Evolutionary conservation across 1,140 invertebrate genomes (phyloP).

Genomic region (Pissodes strobi): DNA sequence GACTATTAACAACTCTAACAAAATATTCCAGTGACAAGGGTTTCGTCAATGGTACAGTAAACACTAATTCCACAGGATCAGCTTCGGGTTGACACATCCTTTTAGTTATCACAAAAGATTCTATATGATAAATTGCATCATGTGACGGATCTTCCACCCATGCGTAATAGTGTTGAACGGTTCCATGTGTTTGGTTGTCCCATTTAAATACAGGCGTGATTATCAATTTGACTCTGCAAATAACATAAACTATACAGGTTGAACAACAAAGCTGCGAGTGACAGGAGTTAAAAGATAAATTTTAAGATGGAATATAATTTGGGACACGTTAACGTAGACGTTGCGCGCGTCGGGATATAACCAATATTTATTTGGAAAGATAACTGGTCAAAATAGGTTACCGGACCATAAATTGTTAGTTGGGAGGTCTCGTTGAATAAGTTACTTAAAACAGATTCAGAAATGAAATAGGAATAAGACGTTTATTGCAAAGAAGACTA

Average conservation of each 20-base stretch:
- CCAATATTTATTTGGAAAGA: no score
- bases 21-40: constrained; percentile 92
- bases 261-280: no score
- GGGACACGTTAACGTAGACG: no score
- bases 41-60: constrained; percentile 94
- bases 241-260: background rate
- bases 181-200: constrained; percentile 90
- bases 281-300: no score
- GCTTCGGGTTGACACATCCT: constrained; percentile 69
- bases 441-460: no score
- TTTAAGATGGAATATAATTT: no score
- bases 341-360: no score
- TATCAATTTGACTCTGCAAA: constrained; percentile 73
- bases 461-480: no score
- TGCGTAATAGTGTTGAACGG: constrained; percentile 90
- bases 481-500: no score
- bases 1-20: constrained; percentile 83
- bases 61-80: constrained; percentile 84
- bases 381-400: no score
- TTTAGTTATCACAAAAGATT: constrained; percentile 90
- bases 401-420: no score
- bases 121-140: constrained; percentile 95
- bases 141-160: constrained; percentile 96
- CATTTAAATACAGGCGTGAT: constrained; percentile 87
- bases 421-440: no score